Evolutionary conservation across 2,797 vertebrate genomes (phyloP).

Genomic region (Orientallactaga sibirica): DNA sequence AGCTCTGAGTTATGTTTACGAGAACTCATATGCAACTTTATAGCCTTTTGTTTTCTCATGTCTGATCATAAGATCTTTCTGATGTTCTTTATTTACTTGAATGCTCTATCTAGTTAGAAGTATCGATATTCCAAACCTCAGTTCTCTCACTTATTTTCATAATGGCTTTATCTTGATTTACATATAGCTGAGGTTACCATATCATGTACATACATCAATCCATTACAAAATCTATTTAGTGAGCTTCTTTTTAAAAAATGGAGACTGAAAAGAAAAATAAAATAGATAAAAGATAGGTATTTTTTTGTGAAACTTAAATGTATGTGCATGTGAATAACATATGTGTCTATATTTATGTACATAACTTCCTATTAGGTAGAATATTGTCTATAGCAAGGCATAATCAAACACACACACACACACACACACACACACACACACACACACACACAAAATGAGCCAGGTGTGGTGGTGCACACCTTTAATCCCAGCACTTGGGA

Average conservation of each 20-base stretch:
- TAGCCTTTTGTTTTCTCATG: neutral
- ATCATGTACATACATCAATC: neutral
- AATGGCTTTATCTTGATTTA: constrained; percentile 29
- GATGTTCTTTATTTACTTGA: neutral
- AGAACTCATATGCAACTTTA: neutral
- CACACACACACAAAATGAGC: too few species aligned
- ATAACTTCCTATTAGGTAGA: neutral
- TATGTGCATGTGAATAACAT: neutral
- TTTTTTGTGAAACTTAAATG: constrained; percentile 13
- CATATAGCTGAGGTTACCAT: neutral
- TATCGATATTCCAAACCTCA: constrained; percentile 26
- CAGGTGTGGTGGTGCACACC: too few species aligned
- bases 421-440: too few species aligned
- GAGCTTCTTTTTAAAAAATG: neutral
- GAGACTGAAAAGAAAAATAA: neutral
- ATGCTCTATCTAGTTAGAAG: neutral
- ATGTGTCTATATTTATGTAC: neutral
- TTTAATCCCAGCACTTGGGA: too few species aligned
- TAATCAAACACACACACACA: neutral
- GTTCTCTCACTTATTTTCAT: neutral
- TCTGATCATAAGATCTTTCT: neutral
- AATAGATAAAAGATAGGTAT: neutral
- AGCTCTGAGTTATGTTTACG: neutral
- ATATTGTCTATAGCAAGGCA: neutral
- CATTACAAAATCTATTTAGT: constrained; percentile 11